A percentile compares a stretch with the other conserved stretches of the same genome.
These are phyloP conservation scores for Serripes groenlandicus DNA, from an alignment of 2,888 invertebrate species.

Conservation along the genomic window DNA sequence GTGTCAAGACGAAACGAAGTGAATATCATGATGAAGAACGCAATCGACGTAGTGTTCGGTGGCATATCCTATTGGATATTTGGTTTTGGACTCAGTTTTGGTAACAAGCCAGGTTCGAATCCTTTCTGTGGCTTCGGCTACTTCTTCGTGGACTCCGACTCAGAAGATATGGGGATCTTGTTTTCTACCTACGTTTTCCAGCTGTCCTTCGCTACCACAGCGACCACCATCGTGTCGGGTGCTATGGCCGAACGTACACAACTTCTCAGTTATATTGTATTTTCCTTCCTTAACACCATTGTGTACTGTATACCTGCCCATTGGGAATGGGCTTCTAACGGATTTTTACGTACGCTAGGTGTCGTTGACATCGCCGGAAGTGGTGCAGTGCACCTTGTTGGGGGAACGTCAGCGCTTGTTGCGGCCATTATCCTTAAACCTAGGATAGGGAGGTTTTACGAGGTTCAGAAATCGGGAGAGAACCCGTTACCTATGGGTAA, in stretches of 20 bases:
- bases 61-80: constrained; percentile 91
- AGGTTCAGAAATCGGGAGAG: constrained; percentile 55
- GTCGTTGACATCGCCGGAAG: constrained; percentile 83
- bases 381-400: constrained; percentile 85
- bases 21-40: constrained; percentile 90
- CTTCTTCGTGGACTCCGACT: constrained; percentile 90
- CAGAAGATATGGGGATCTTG: constrained; percentile 74
- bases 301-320: constrained; percentile 86
- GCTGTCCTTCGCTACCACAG: constrained; percentile 84
- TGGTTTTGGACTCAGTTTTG: constrained; percentile 97
- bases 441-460: constrained; percentile 78
- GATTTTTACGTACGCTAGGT: constrained; percentile 75
- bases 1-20: constrained; percentile 94
- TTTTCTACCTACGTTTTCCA: constrained; percentile 82
- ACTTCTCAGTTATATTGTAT: constrained; percentile 82
- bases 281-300: constrained; percentile 82
- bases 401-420: constrained; percentile 83
- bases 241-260: constrained; percentile 85
- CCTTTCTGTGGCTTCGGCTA: constrained; percentile 94
- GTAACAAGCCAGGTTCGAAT: constrained; percentile 89
- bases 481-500: constrained; percentile 75
- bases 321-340: constrained; percentile 86
- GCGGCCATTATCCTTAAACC: constrained; percentile 83
- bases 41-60: constrained; percentile 80
- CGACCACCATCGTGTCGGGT: constrained; percentile 85